phyloP scores from a whole-genome alignment of 2,113 vertebrate genomes.

The Sander lucioperca region DNA sequence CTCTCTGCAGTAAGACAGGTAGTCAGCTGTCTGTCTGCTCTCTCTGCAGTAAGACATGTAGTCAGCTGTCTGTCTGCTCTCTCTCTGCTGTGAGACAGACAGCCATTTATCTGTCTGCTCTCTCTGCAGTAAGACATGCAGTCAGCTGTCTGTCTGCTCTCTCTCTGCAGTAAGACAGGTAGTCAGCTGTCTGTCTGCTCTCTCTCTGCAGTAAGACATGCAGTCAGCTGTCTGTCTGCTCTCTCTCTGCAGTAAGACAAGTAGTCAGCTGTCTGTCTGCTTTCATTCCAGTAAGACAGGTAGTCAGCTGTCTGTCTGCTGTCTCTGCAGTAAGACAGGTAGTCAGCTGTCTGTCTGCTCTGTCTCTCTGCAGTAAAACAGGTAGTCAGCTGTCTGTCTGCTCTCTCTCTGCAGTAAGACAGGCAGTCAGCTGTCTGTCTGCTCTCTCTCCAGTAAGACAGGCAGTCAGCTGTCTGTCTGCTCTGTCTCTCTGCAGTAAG shows the following conservation, averaged over 20 bases:
- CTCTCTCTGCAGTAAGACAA: constrained; percentile 33
- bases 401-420: constrained; percentile 30
- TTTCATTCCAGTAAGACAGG: constrained; percentile 44
- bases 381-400: not conserved
- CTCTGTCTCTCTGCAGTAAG: not conserved
- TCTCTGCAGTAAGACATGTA: not conserved
- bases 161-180: not conserved
- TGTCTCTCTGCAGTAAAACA: not conserved
- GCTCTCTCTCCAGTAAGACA: constrained; percentile 30
- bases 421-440: constrained; percentile 32
- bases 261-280: constrained; percentile 21
- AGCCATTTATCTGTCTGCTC: not conserved
- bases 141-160: not conserved
- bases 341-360: no score
- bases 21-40: not conserved
- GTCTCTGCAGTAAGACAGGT: not conserved
- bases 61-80: no score
- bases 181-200: no score
- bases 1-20: constrained; percentile 32
- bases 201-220: not conserved
- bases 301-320: not conserved
- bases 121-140: constrained; percentile 33
- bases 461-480: constrained; percentile 2
- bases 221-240: not conserved
- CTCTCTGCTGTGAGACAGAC: not conserved